These are phyloP conservation scores for Microplitis deprimator DNA, from an alignment of 2,888 invertebrate genomes.

Conservation along the genomic window DNA sequence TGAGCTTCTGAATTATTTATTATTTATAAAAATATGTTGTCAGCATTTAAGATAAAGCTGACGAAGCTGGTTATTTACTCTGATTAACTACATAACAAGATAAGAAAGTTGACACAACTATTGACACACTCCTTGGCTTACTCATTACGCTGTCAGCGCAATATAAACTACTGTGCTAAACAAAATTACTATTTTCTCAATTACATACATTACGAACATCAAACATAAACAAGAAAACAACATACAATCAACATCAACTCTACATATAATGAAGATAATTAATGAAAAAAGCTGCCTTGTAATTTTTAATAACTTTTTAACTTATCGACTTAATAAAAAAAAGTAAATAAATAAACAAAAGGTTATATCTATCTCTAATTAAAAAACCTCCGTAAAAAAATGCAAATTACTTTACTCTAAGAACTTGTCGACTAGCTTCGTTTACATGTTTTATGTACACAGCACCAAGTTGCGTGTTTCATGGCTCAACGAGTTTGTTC, in stretches of 20 bases:
- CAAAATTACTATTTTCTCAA: not conserved
- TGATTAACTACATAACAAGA: not conserved
- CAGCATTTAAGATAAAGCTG: not conserved
- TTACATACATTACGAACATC: not conserved
- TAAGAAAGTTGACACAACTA: not conserved
- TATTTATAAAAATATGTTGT: not conserved
- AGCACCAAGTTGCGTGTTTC: conserved; percentile 31
- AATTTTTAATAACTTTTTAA: not conserved
- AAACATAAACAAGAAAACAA: not conserved
- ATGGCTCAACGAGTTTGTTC: conserved; percentile 27
- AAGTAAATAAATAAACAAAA: not conserved
- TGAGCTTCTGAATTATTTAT: not conserved
- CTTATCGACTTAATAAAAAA: conserved; percentile 11
- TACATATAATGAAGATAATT: not conserved
- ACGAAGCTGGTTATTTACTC: not conserved
- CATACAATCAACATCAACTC: not conserved
- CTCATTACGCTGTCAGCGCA: not conserved
- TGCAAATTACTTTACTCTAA: conserved; percentile 26
- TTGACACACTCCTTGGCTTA: not conserved
- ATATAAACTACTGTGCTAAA: not conserved
- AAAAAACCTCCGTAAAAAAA: conserved; percentile 20
- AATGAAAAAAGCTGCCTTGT: not conserved
- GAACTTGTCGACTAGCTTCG: conserved; percentile 19
- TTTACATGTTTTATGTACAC: conserved; percentile 38
- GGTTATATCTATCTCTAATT: conserved; percentile 18